Evolutionary conservation across 2,888 invertebrate species (phyloP).

Genomic region (Phortica magna): DNA sequence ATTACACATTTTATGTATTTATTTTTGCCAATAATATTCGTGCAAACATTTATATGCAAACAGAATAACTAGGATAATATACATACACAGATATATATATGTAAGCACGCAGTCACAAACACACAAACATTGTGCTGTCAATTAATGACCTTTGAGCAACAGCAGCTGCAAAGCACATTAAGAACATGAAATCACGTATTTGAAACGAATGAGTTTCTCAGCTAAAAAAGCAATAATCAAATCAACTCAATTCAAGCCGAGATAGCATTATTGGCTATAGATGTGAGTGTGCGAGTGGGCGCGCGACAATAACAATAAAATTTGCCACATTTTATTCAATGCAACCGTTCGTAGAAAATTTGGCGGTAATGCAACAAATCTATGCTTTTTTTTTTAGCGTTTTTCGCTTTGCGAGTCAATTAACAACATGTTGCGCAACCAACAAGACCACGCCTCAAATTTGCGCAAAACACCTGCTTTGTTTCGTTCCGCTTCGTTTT

Average conservation of each 20-base stretch:
- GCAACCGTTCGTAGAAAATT: not conserved
- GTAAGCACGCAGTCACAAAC: not conserved
- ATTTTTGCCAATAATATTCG: slow-evolving; percentile 18
- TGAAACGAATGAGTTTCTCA: not conserved
- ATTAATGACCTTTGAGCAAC: not conserved
- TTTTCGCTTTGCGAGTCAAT: slow-evolving; percentile 51
- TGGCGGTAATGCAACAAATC: slow-evolving; percentile 14
- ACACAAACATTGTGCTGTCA: slow-evolving; percentile 2
- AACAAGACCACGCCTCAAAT: not conserved
- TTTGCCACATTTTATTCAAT: not conserved
- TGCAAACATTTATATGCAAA: slow-evolving; percentile 13
- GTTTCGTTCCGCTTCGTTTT: not conserved
- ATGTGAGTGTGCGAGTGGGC: not conserved
- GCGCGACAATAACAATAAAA: not conserved
- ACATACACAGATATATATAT: not conserved
- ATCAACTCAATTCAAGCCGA: not conserved
- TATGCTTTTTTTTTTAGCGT: slow-evolving; percentile 40
- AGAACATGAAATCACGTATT: slow-evolving; percentile 14
- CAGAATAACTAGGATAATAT: not conserved
- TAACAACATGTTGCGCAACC: slow-evolving; percentile 59
- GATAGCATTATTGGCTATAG: not conserved
- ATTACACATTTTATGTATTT: slow-evolving; percentile 28
- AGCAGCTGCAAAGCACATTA: slow-evolving; percentile 14
- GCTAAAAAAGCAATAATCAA: not conserved
- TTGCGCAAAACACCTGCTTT: slow-evolving; percentile 9